Base-by-base conservation (phyloP, 2,888 invertebrate species). In the Synanthedon tipuliformis region DNA sequence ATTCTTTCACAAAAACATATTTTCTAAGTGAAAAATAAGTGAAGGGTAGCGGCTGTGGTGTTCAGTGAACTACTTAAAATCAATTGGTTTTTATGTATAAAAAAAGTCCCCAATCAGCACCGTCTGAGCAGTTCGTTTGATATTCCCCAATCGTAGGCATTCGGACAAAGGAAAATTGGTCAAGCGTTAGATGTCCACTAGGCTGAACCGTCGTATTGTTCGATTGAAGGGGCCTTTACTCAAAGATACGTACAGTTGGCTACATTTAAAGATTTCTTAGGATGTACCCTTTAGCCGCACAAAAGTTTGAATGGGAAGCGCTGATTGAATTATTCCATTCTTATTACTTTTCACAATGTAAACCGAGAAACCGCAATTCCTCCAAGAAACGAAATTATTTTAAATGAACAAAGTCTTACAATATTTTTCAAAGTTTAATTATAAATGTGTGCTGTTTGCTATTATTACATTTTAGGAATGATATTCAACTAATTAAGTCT, bases 131-230 rank as follows among this genome's bases (percentile, higher is more conserved):
- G 68, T 70, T 69, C 75, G 76, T 77, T 84, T 81, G 80, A 77
- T 79, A 81, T 82, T 84, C 79, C 68, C 69, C 72, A 77, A 78
- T 81, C 81, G 80, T 77, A 79, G 75, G 73, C 74, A 76, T 78
- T 75, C 67, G 69, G 73, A 86, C 82, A 84, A 84, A 84, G 82
- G 85, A 78, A 81, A 86, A 82, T 81, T 85, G 85, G 83, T 85
- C 81, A 84, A 83, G 78, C 84, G 84, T 84, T 81, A 78, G 77
- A 78, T 80, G 83, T 78, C 82, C 82, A 82, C 75, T 78, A 81
- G 72, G 73, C 70, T 74, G 79, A 73, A 71, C 72, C 73, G 69
- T 71, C 71, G 78, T 66, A 84, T 85, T 86, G 85, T 86, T 78
- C 79, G 78, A 73, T 71, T 71, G 71, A 73, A 78, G 77, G 76